Evolutionary conservation across 2,888 invertebrate genomes (phyloP).

Genomic region (Pinctada fucata): DNA sequence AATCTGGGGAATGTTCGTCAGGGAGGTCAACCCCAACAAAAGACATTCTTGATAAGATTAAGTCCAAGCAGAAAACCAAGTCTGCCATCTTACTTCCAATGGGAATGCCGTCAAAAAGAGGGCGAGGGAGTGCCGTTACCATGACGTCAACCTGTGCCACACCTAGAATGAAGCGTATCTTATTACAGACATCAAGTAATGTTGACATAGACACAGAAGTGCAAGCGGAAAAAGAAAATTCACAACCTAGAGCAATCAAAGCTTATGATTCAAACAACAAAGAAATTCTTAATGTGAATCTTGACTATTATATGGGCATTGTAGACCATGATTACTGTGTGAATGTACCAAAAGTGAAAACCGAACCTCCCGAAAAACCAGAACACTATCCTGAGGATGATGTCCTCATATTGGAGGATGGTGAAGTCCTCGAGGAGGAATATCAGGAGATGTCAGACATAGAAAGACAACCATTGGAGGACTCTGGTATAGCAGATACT

Average conservation of each 20-base stretch:
- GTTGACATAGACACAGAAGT: background rate
- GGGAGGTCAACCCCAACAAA: background rate
- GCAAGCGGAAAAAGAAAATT: background rate
- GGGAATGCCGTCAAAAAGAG: slow-evolving; percentile 59
- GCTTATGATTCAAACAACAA: background rate
- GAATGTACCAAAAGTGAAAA: slow-evolving; percentile 25
- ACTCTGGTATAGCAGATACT: slow-evolving; percentile 19
- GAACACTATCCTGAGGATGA: slow-evolving; percentile 12
- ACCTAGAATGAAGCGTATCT: slow-evolving; percentile 50
- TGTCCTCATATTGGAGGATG: slow-evolving; percentile 48
- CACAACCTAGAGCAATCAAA: background rate
- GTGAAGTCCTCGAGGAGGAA: slow-evolving; percentile 45
- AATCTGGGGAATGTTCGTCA: background rate
- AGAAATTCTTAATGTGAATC: slow-evolving; percentile 23
- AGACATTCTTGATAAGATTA: slow-evolving; percentile 33
- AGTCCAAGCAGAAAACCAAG: slow-evolving; percentile 52
- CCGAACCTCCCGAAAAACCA: background rate
- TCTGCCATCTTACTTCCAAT: slow-evolving; percentile 64
- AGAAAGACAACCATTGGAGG: slow-evolving; percentile 9
- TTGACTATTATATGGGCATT: slow-evolving; percentile 63
- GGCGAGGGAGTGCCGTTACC: slow-evolving; percentile 52
- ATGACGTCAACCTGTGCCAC: slow-evolving; percentile 48
- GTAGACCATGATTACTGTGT: slow-evolving; percentile 82
- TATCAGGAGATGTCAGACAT: slow-evolving; percentile 24
- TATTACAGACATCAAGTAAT: slow-evolving; percentile 45